Evolutionary conservation across 1,140 invertebrate genomes (phyloP).

Genomic region (Philaenus spumarius): DNA sequence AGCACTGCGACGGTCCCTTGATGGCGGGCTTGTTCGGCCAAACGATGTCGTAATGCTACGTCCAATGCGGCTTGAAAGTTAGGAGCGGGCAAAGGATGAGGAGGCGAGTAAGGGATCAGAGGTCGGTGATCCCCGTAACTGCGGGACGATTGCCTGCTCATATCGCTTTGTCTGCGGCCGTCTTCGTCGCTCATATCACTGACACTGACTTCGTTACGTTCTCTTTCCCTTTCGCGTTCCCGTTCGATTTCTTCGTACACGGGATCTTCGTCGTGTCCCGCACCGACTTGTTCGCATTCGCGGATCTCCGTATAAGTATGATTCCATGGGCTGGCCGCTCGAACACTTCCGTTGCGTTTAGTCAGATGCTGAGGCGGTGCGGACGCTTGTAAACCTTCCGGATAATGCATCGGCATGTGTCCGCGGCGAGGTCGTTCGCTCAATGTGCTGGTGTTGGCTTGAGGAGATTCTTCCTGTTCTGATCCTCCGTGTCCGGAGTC

Average conservation of each 20-base stretch:
- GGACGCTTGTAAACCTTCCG: constrained; percentile 31
- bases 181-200: constrained; percentile 75
- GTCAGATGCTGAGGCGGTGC: constrained; percentile 32
- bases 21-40: constrained; percentile 51
- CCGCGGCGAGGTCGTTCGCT: constrained; percentile 33
- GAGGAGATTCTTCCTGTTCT: constrained; percentile 55
- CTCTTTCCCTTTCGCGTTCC: constrained; percentile 32
- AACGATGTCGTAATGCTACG: constrained; percentile 41
- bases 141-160: constrained; percentile 65
- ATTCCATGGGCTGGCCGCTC: constrained; percentile 41
- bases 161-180: constrained; percentile 66
- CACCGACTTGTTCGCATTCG: constrained; percentile 40
- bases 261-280: constrained; percentile 56
- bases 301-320: constrained; percentile 56
- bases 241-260: constrained; percentile 77
- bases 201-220: constrained; percentile 55
- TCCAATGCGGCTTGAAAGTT: constrained; percentile 32
- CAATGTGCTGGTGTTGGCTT: constrained; percentile 41
- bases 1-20: constrained; percentile 62
- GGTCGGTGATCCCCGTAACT: constrained; percentile 75
- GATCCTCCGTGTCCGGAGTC: constrained; percentile 56
- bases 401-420: constrained; percentile 38
- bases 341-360: constrained; percentile 22
- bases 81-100: constrained; percentile 43
- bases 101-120: constrained; percentile 60